These are phyloP conservation scores for Bombylius major DNA, from an alignment of 2,888 invertebrate species.

Conservation along the genomic window DNA sequence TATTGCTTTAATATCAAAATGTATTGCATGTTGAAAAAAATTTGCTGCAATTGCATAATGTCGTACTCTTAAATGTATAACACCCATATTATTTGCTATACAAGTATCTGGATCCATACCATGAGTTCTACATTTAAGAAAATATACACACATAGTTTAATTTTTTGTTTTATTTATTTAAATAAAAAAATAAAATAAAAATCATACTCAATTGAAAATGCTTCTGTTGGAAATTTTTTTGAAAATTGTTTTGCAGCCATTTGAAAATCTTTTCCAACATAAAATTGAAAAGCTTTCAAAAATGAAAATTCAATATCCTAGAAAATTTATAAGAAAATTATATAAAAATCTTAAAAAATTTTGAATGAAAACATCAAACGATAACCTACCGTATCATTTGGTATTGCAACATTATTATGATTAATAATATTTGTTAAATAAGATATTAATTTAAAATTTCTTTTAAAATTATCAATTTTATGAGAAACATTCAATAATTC, in stretches of 20 bases:
- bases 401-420: slow-evolving; percentile 25
- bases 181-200: not conserved
- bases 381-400: slow-evolving; percentile 27
- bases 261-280: slow-evolving; percentile 36
- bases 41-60: slow-evolving; percentile 36
- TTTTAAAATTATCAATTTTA: slow-evolving; percentile 20
- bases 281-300: slow-evolving; percentile 35
- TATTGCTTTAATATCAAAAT: slow-evolving; percentile 30
- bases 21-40: slow-evolving; percentile 35
- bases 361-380: not conserved
- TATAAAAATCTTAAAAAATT: not conserved
- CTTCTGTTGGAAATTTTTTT: slow-evolving; percentile 19
- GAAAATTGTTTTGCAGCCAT: slow-evolving; percentile 36
- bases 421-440: slow-evolving; percentile 30
- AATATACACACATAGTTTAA: not conserved
- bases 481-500: slow-evolving; percentile 9
- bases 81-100: slow-evolving; percentile 37
- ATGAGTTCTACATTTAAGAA: slow-evolving; percentile 14
- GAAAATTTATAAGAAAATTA: not conserved
- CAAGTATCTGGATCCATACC: slow-evolving; percentile 32
- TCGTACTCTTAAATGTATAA: slow-evolving; percentile 34
- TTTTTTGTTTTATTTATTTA: not conserved
- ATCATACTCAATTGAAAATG: slow-evolving; percentile 22
- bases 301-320: slow-evolving; percentile 28
- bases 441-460: slow-evolving; percentile 26